Evolutionary conservation across 2,888 invertebrate genomes (phyloP), one percentile per base, ranked within the genome.

Genomic region (Hypselothyrea guttata): DNA sequence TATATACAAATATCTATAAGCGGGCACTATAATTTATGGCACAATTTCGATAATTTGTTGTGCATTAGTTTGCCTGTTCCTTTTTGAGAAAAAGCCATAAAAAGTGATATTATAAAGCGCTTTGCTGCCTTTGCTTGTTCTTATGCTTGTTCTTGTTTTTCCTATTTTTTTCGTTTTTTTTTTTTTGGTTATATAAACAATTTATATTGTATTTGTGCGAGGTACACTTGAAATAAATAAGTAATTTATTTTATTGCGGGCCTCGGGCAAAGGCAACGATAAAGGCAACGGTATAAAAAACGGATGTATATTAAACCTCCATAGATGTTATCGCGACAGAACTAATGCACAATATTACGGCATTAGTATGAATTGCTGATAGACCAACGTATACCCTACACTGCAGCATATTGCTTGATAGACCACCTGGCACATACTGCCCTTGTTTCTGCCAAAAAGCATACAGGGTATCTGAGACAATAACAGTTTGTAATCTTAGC

Each of bases 311-410:
- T 55, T 58, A 68, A 66, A 38, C 35, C 52, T 49, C 45, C 59
- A 66, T 82, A 82, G 78, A 78, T 78, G 78, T 78, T 78, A 78
- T 78, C 84, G 74, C 54, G 15, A 55, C 55, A 66, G 59, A 84
- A 68, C 75, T 75, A 82, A 84, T 81, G 60, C 78, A 67, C 67
- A 64, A 68, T 75, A 83, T 79, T 75, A 84, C 84, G 71, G 71
- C 47, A 30, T 48, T n/a, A 37, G 22, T 34, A 54, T 40, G 34
- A 18, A 12, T 18, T 2, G 11, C 1, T 4, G 16, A 1, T 2
- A 16, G n/a, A 1, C 4, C 5, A 7, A 18, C 18, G 11, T 22
- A 38, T 27, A 41, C 22, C 22, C 27, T 41, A 7, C n/a, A 13
- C 1, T 22, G 3, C 2, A 5, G 22, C 22, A 22, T 22, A 22